Evolutionary conservation across 2,797 vertebrate species (phyloP).

Genomic region (Cuculus canorus): DNA sequence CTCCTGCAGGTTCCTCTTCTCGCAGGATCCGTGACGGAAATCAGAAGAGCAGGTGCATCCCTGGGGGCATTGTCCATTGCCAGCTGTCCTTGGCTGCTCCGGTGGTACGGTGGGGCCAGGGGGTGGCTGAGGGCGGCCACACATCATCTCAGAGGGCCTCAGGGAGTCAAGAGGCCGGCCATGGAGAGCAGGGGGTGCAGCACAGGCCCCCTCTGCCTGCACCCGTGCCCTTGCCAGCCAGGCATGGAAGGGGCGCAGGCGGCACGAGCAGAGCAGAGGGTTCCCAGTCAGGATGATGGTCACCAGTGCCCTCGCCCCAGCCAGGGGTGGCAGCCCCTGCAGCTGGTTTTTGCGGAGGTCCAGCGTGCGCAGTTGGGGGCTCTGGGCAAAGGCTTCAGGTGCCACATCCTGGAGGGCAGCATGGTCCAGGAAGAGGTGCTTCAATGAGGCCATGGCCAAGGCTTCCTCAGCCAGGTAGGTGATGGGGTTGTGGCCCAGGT

Average conservation of each 20-base stretch:
- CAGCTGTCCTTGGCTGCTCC: neutral
- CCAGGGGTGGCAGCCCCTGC: slow-evolving; percentile 82
- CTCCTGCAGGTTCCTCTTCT: slow-evolving; percentile 81
- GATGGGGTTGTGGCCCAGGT: slow-evolving; percentile 92
- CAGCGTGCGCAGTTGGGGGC: slow-evolving; percentile 83
- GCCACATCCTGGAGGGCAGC: slow-evolving; percentile 90
- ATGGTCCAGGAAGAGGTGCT: slow-evolving; percentile 88
- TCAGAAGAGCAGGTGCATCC: slow-evolving; percentile 83
- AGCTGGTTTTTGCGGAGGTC: slow-evolving; percentile 92
- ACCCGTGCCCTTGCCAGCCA: slow-evolving; percentile 83
- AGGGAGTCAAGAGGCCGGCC: slow-evolving; percentile 86
- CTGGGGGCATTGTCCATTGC: slow-evolving; percentile 75
- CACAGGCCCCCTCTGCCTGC: slow-evolving; percentile 81
- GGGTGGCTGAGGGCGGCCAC: slow-evolving; percentile 57
- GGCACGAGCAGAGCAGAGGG: slow-evolving; percentile 90
- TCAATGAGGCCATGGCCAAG: slow-evolving; percentile 85
- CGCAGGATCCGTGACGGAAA: slow-evolving; percentile 85
- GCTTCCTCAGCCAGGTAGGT: slow-evolving; percentile 87
- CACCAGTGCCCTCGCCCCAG: slow-evolving; percentile 77
- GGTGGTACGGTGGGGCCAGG: neutral
- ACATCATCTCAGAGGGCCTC: slow-evolving; percentile 82
- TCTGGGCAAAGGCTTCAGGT: slow-evolving; percentile 80
- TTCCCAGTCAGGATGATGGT: slow-evolving; percentile 86
- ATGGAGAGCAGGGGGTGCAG: slow-evolving; percentile 79
- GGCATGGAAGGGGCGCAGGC: slow-evolving; percentile 83